A percentile compares a stretch with the other conserved stretches of the same genome.
These are phyloP conservation scores for Lepidurus packardi DNA, from an alignment of 1,140 invertebrate genomes.

Conservation along the genomic window DNA sequence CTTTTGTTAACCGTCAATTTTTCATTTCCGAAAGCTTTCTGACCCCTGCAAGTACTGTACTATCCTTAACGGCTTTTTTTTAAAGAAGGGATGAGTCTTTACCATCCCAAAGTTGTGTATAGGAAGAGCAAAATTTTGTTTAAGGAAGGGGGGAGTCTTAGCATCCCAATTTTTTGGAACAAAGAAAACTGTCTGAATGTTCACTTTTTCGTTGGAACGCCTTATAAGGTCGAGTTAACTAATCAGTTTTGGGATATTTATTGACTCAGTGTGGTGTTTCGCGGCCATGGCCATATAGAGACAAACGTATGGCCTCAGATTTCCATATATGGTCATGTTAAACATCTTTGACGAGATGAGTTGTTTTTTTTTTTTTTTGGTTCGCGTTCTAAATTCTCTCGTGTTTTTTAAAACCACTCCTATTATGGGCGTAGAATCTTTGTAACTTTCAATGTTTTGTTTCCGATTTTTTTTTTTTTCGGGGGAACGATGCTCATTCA, in stretches of 20 bases:
- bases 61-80: background rate
- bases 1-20: slow-evolving; percentile 19
- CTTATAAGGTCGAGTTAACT: slow-evolving; percentile 10
- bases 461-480: background rate
- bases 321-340: background rate
- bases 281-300: background rate
- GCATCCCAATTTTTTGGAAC: background rate
- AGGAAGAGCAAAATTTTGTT: too few relatives aligned
- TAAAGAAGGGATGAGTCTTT: background rate
- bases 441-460: background rate
- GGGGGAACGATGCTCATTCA: background rate
- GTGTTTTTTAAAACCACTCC: background rate
- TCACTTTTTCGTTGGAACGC: background rate
- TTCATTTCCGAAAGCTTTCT: background rate
- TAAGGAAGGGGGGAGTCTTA: background rate
- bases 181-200: background rate
- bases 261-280: background rate
- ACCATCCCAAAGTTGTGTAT: too few relatives aligned
- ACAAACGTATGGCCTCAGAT: background rate
- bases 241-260: background rate
- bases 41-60: background rate
- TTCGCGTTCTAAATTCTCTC: background rate
- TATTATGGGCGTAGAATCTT: background rate
- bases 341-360: background rate
- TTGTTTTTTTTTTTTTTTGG: background rate